Conservation (phyloP, 2,888 invertebrate genomes). For the Zeuzera pyrina region DNA sequence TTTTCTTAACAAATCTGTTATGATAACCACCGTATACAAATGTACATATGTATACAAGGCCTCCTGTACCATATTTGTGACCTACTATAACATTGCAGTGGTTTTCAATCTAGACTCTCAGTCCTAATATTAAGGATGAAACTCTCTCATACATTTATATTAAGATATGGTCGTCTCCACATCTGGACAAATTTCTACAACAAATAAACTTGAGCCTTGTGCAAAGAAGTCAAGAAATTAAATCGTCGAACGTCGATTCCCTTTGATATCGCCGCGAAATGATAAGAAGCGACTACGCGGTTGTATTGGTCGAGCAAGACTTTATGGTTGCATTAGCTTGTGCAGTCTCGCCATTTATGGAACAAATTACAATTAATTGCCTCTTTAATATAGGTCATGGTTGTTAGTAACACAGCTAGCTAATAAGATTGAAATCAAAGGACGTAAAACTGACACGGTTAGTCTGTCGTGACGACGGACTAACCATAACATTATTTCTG, state of each 20-base stretch:
- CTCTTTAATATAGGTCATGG: conserved; percentile 46
- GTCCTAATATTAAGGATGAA: conserved; percentile 33
- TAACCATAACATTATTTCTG: too few species aligned
- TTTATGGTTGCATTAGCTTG: conserved; percentile 39
- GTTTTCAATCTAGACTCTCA: conserved; percentile 34
- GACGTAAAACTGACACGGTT: conserved; percentile 20
- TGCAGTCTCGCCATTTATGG: conserved; percentile 42
- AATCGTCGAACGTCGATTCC: conserved; percentile 29
- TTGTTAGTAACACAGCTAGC: conserved; percentile 27
- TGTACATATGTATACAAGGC: conserved; percentile 48
- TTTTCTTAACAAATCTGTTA: too few species aligned
- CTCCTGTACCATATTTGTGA: conserved; percentile 47
- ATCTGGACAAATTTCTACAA: conserved; percentile 29
- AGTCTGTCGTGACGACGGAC: too few species aligned
- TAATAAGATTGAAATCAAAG: conserved; percentile 41
- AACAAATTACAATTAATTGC: conserved; percentile 49
- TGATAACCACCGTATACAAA: too few species aligned
- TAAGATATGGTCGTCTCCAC: conserved; percentile 45
- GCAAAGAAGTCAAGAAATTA: conserved; percentile 38
- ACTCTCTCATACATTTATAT: conserved; percentile 38
- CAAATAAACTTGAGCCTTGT: conserved; percentile 42
- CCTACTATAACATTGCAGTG: conserved; percentile 38
- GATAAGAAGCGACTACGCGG: conserved; percentile 43
- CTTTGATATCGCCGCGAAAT: conserved; percentile 54
- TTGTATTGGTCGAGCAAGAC: conserved; percentile 25